Evolutionary conservation across 2,888 invertebrate species (phyloP).

Genomic region (Adela reaumurella): DNA sequence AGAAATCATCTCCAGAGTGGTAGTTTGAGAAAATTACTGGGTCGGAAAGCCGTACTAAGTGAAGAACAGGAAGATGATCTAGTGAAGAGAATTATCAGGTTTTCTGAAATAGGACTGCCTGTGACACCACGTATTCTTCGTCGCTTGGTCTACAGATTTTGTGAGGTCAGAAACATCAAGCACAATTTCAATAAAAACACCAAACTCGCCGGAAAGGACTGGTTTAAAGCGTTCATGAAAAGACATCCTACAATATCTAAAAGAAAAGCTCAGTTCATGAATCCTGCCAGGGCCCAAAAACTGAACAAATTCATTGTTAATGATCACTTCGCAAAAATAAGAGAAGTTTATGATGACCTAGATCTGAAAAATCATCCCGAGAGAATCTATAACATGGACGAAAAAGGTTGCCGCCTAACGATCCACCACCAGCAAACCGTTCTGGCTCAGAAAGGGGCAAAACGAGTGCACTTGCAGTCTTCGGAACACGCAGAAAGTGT

Average conservation of each 20-base stretch:
- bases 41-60: conserved; percentile 14
- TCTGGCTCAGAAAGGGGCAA: too few species aligned
- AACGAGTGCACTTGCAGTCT: too few species aligned
- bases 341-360: too few species aligned
- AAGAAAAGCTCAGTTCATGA: conserved; percentile 16
- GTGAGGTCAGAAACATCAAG: conserved; percentile 15
- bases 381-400: too few species aligned
- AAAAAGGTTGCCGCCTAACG: too few species aligned
- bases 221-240: conserved; percentile 15
- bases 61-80: conserved; percentile 14
- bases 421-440: too few species aligned
- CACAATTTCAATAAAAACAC: conserved; percentile 11
- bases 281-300: conserved; percentile 16
- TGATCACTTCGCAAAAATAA: too few species aligned
- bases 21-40: conserved; percentile 12
- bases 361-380: too few species aligned
- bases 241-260: conserved; percentile 12
- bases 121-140: conserved; percentile 11
- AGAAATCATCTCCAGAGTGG: conserved; percentile 13
- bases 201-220: conserved; percentile 13
- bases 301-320: conserved; percentile 15
- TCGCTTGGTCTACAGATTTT: conserved; percentile 13
- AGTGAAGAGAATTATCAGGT: conserved; percentile 12
- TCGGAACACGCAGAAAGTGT: too few species aligned
- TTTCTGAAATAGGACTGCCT: conserved; percentile 7